A percentile compares a stretch with the other conserved stretches of the same genome.
phyloP scores from a whole-genome alignment of 2,888 invertebrate species.

The Diarsia mendica region DNA sequence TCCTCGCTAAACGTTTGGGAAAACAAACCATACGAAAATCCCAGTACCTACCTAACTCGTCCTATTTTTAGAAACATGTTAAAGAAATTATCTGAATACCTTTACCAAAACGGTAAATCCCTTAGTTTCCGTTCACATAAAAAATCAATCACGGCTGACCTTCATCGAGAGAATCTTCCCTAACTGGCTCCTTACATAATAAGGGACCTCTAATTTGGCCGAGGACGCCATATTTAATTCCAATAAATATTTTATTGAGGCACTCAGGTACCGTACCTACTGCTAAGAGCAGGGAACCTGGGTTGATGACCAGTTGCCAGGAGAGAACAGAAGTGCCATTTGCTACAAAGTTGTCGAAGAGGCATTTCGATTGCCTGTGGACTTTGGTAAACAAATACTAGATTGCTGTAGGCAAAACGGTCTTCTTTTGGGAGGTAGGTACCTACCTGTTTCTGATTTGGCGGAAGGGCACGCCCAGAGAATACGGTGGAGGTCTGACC shows the following conservation, averaged over 20 bases:
- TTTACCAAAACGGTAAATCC: not conserved
- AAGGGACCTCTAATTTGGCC: constrained; percentile 46
- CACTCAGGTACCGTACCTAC: constrained; percentile 42
- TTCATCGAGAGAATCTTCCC: constrained; percentile 37
- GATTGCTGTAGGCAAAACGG: not conserved
- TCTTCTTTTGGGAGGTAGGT: too few relatives aligned
- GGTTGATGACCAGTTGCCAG: not conserved
- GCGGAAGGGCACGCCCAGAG: too few relatives aligned
- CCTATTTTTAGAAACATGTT: not conserved
- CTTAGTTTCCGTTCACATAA: not conserved
- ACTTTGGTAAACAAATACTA: not conserved
- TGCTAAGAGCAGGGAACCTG: constrained; percentile 39
- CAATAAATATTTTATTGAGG: constrained; percentile 74
- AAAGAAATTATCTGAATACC: not conserved
- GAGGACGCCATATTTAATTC: constrained; percentile 65
- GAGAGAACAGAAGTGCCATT: constrained; percentile 11
- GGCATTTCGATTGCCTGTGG: not conserved
- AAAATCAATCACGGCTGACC: constrained; percentile 21
- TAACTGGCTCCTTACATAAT: constrained; percentile 38
- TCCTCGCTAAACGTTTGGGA: not conserved
- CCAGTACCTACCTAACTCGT: not conserved
- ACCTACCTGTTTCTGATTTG: too few relatives aligned
- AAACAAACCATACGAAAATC: not conserved
- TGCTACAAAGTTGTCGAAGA: not conserved
- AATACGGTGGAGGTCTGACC: too few relatives aligned